Evolutionary conservation across 2,797 vertebrate genomes (phyloP).

Genomic region (Sebastes hubbsi): DNA sequence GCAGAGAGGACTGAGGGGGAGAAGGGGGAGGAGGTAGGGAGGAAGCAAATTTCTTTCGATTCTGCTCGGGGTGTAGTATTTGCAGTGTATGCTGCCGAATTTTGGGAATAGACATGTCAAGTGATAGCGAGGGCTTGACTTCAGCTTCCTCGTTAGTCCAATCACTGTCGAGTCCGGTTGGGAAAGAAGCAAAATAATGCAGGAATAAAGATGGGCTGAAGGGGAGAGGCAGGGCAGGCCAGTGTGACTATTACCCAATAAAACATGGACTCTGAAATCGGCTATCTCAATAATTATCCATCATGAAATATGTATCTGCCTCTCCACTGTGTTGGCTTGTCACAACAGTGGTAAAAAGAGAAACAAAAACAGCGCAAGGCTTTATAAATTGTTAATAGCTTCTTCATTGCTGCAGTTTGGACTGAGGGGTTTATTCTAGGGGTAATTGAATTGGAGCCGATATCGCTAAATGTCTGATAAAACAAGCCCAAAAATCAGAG

Average conservation of each 20-base stretch:
- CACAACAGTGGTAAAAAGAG: not conserved
- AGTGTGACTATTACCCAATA: not conserved
- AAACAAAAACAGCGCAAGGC: not conserved
- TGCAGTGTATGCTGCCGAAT: constrained; percentile 2
- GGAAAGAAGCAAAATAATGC: not conserved
- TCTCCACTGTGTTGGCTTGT: not conserved
- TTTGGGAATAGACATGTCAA: constrained; percentile 35
- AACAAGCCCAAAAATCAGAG: not conserved
- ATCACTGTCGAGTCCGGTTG: constrained; percentile 50
- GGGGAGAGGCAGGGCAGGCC: constrained; percentile 1
- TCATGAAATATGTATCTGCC: not conserved
- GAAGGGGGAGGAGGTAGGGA: not conserved
- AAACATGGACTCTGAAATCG: constrained; percentile 1
- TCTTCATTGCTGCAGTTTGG: not conserved
- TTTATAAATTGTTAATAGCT: constrained; percentile 4
- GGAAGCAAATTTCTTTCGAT: constrained; percentile 31
- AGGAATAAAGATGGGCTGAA: constrained; percentile 4
- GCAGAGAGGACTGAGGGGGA: not conserved
- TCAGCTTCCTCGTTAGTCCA: constrained; percentile 53
- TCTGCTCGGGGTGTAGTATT: constrained; percentile 14
- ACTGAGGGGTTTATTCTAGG: not conserved
- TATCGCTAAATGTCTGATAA: constrained; percentile 1
- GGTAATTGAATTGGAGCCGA: constrained; percentile 1
- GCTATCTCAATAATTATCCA: constrained; percentile 15
- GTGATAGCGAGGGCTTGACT: constrained; percentile 12